Base-by-base conservation (phyloP, 2,888 invertebrate species). In the Linyphia triangularis region DNA sequence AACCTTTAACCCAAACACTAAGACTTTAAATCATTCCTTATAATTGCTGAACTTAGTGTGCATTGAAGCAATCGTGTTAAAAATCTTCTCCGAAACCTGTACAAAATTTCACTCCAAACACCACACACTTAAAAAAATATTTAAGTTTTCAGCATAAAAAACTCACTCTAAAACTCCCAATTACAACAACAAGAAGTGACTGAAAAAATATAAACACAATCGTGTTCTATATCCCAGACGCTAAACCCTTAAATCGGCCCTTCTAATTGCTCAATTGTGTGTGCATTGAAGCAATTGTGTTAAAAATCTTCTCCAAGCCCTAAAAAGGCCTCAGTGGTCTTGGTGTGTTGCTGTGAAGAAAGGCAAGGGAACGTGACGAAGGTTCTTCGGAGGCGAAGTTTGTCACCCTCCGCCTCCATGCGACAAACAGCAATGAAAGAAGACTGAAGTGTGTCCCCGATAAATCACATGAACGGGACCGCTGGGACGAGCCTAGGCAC, bases 351-450 rank as follows among this genome's bases (percentile, higher is more conserved):
- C 51, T 37, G 65, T 79, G 67, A 67, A 79, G 51, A 19, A 59
- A 61, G 61, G 82, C 82, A 70, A n/a, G 30, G 13, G 22, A 51
- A 85, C 77, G 77, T 77, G 84, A 85, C 84, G 63, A 75, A 77
- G 65, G 30, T 59, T 57, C 51, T 83, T 83, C 65, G 37, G 82
- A 33, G 82, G 70, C 57, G 43, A 28, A 83, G 83, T 85, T 85
- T 85, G 84, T 85, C 84, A 85, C 67, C 67, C 65, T 13, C 61
- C 72, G 37, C 70, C 51, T 30, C 28, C n/a, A n/a, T 77, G 84
- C 84, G 84, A 85, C 84, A 85, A 85, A 84, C 67, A 85, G 69
- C 75, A 85, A 85, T 77, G 75, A 85, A 85, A 77, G 75, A 77
- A 77, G 69, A 77, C 75, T 69, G 84, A 77, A 85, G 84, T 77